Base-by-base conservation (phyloP, 2,113 vertebrate genomes). In the Pheucticus melanocephalus region DNA sequence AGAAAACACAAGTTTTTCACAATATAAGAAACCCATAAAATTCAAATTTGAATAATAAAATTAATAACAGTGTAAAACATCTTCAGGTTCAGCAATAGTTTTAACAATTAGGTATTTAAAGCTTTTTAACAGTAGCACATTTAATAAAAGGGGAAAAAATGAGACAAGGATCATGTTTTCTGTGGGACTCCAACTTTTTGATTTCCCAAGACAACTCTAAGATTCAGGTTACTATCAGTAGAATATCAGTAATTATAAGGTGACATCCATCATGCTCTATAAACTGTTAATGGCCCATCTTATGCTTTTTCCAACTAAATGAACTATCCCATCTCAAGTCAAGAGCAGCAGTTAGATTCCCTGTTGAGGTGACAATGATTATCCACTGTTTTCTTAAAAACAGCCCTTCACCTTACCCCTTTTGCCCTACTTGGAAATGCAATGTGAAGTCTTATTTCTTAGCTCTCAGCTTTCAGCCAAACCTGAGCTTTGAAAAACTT, bases 111-210 rank as follows among this genome's bases (percentile, higher is more conserved):
- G 22, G 18, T 72, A 47, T 18, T 54, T 27, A 54, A 81, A 86
- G 28, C 8, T 94, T 82, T n/a, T 61, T 51, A 87, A 45, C 18
- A 66, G 27, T 18, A 77, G 51, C 12, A 39, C 2, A 39, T 25
- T 86, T 70, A 19, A 75, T 15, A 30, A 3, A 56, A 56, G 5
- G 18, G 60, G 9, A 4, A 54, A 30, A 15, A 60, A 60, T 6
- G 15, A 50, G 9, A 44, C 9, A 66, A 78, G 85, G 5, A 51
- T 33, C 3, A 33, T 50, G 4, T 42, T 57, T 75, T 33, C 35
- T 53, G 20, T 27, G 15, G 20, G 23, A 73, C 35, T 80, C 2
- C 0, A 3, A 11, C 6, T 9, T 56, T 12, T 37, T 30, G n/a
- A 39, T 12, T 23, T 39, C 24, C 30, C 22, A 66, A 60, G 27